Base-by-base conservation (phyloP, 2,113 vertebrate genomes). In the Colinus virginianus region DNA sequence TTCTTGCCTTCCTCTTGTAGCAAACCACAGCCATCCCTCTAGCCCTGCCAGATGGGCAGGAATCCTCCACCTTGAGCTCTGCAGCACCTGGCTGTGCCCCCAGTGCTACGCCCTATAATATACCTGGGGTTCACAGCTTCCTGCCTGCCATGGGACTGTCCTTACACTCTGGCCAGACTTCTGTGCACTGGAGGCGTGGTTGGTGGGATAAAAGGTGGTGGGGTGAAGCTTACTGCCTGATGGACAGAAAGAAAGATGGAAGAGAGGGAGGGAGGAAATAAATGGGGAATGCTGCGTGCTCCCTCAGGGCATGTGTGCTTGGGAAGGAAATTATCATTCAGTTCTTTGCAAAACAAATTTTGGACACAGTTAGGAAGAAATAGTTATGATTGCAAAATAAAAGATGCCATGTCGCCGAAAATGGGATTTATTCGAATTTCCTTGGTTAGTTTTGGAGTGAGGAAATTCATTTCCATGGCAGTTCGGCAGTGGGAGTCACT, bases 371-470 rank as follows among this genome's bases (percentile, higher is more conserved):
- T 82, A 67, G 55, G 30, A 84, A 92, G 70, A 91, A 82, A 23
- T 13, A n/a, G 87, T 87, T 82, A 45, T 38, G 75, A 61, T 64
- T 86, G 61, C 38, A 71, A 77, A 85, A 46, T 80, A 51, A 87
- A 88, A 87, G 53, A 79, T 70, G 69, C 55, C 32, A 7, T 93
- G 72, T 83, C 68, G 21, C 14, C 46, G 61, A 75, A 68, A 83
- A 93, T 21, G 34, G 22, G 61, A 84, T 96, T 96, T 93, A 90
- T 90, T 88, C 90, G 68, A 78, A 90, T 96, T 95, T 93, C 66
- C 92, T 86, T 96, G 85, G 85, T 94, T 93, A 80, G 68, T 84
- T 93, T 91, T 80, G 76, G 51, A 3, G 4, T 75, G 93, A 88
- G 64, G 87, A 95, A 93, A 85, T 19, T n/a, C 64, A 83, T 95